These are phyloP conservation scores for Cactoblastis cactorum DNA, from an alignment of 2,888 invertebrate species.

Conservation along the genomic window DNA sequence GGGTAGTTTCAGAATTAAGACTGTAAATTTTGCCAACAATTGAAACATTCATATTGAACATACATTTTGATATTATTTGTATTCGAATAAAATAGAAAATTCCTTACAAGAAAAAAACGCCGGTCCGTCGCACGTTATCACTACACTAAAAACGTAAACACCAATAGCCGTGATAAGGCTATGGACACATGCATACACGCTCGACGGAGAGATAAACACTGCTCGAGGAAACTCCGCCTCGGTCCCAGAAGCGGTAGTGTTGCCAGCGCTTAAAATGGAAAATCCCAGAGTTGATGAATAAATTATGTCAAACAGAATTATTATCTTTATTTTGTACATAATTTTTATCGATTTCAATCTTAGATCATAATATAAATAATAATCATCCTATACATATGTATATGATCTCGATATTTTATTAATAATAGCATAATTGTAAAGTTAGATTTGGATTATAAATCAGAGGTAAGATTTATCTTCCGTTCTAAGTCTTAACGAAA, in stretches of 20 bases:
- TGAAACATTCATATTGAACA: too few relatives aligned
- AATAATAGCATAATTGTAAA: too few relatives aligned
- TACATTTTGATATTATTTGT: not conserved
- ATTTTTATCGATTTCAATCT: too few relatives aligned
- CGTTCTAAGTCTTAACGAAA: too few relatives aligned
- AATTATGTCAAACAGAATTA: not conserved
- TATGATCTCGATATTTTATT: too few relatives aligned
- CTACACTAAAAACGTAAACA: constrained; percentile 53
- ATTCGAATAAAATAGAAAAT: not conserved
- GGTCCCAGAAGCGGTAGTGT: constrained; percentile 36
- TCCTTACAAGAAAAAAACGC: constrained; percentile 5
- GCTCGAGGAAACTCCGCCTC: constrained; percentile 27
- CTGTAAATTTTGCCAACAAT: not conserved
- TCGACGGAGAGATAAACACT: constrained; percentile 48
- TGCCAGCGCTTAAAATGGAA: constrained; percentile 31
- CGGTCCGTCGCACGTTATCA: constrained; percentile 51
- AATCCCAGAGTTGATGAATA: constrained; percentile 18
- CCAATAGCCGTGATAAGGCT: constrained; percentile 16
- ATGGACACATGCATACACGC: constrained; percentile 29
- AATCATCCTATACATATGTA: too few relatives aligned
- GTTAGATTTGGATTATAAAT: too few relatives aligned
- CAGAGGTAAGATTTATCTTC: too few relatives aligned
- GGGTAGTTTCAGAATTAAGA: too few relatives aligned
- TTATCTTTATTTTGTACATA: too few relatives aligned
- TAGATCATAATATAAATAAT: too few relatives aligned